These are phyloP conservation scores for Drosophila falleni DNA, from an alignment of 2,888 invertebrate genomes.

Conservation along the genomic window DNA sequence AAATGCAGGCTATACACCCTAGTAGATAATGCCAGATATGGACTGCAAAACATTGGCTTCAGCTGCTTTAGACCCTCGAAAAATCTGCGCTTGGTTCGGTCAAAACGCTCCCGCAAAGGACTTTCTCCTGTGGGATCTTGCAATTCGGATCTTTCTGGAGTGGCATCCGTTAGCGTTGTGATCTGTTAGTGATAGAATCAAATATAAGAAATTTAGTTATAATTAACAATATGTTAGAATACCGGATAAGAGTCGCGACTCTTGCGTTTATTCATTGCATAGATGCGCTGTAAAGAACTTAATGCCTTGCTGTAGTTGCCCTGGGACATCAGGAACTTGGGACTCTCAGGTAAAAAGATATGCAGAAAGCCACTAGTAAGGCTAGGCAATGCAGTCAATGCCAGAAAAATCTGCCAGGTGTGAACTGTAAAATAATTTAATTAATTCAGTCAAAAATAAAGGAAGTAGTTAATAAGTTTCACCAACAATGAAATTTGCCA, in stretches of 20 bases:
- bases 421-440: constrained; percentile 46
- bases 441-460: not conserved
- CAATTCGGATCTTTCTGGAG: constrained; percentile 40
- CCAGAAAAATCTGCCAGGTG: constrained; percentile 77
- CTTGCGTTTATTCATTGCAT: constrained; percentile 88
- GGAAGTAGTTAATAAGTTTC: not conserved
- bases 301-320: constrained; percentile 78
- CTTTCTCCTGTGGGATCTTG: not conserved
- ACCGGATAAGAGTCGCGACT: constrained; percentile 89
- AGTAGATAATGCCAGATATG: constrained; percentile 54
- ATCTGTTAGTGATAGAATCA: constrained; percentile 31
- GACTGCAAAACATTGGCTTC: constrained; percentile 56
- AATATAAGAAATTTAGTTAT: no score
- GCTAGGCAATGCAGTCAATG: constrained; percentile 63
- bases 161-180: constrained; percentile 43
- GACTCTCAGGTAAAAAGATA: constrained; percentile 79
- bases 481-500: constrained; percentile 50
- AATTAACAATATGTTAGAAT: constrained; percentile 28
- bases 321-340: constrained; percentile 82
- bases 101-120: constrained; percentile 22
- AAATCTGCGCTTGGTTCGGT: constrained; percentile 35
- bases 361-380: constrained; percentile 62
- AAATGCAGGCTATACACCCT: constrained; percentile 60
- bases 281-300: constrained; percentile 86
- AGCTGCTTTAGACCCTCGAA: constrained; percentile 47